A percentile compares a stretch with the other conserved stretches of the same genome.
phyloP scores from a whole-genome alignment of 2,113 vertebrate genomes.

The Apodemus sylvaticus region DNA sequence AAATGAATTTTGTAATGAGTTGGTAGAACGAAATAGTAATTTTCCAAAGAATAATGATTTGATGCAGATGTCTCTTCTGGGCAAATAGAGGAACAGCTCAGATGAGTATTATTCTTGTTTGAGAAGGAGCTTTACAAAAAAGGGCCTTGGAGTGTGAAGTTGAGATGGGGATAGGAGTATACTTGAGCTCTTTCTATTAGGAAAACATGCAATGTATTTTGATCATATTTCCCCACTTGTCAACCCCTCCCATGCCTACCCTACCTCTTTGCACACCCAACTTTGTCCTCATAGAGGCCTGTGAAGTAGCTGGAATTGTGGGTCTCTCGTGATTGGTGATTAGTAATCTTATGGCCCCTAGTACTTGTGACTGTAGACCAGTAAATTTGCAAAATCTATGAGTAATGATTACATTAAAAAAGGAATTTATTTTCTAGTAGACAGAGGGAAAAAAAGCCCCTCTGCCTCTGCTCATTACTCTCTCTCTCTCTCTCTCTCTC shows the following conservation, averaged over 20 bases:
- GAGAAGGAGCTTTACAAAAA: neutral
- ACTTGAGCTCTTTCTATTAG: neutral
- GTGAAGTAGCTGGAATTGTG: neutral
- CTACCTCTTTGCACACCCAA: no score
- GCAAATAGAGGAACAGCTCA: neutral
- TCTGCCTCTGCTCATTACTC: neutral
- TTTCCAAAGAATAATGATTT: constrained; percentile 9
- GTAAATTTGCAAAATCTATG: neutral
- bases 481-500: no score
- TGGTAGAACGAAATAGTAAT: neutral
- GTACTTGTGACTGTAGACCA: neutral
- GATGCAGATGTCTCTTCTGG: neutral
- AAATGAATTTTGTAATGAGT: constrained; percentile 17
- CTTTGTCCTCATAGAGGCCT: neutral
- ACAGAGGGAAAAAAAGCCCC: neutral
- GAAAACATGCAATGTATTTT: neutral
- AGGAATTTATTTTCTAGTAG: neutral
- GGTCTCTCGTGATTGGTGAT: neutral
- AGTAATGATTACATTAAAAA: neutral
- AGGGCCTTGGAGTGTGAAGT: neutral
- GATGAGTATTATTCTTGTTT: neutral
- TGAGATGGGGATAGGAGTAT: neutral
- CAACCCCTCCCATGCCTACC: neutral
- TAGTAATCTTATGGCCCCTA: neutral
- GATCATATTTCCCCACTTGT: neutral